Evolutionary conservation across 1,140 invertebrate species (phyloP).

Genomic region (Apis mellifera): DNA sequence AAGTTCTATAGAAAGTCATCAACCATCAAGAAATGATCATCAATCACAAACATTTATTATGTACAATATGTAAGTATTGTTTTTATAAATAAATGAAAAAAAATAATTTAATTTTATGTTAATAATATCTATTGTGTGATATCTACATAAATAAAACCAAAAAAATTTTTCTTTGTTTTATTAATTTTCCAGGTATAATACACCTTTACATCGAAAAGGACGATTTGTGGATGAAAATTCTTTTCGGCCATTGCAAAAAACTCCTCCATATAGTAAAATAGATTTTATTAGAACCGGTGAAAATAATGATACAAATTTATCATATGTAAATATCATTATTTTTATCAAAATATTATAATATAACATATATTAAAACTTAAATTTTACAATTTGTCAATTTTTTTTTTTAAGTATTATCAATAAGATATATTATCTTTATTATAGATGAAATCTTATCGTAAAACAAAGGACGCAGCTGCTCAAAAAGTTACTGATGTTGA

Average conservation of each 20-base stretch:
- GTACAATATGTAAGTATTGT: slow-evolving; percentile 38
- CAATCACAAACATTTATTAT: slow-evolving; percentile 50
- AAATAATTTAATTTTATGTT: not conserved
- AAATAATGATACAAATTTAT: slow-evolving; percentile 23
- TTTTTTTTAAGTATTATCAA: not conserved
- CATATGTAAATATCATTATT: slow-evolving; percentile 22
- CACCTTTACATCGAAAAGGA: slow-evolving; percentile 61
- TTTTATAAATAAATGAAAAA: not conserved
- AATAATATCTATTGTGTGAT: not conserved
- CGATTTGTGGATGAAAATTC: slow-evolving; percentile 54
- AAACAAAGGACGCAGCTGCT: slow-evolving; percentile 30
- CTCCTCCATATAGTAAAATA: slow-evolving; percentile 31
- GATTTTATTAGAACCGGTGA: slow-evolving; percentile 19
- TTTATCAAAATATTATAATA: not conserved
- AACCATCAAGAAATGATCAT: slow-evolving; percentile 33
- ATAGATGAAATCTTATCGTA: slow-evolving; percentile 40
- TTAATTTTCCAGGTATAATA: slow-evolving; percentile 60
- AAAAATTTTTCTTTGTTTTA: not conserved
- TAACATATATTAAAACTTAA: not conserved
- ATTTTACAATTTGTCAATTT: not conserved
- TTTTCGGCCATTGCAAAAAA: slow-evolving; percentile 43
- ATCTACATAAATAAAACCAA: not conserved
- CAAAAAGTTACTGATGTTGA: slow-evolving; percentile 34
- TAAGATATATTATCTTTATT: not conserved
- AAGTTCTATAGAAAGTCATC: slow-evolving; percentile 23